Conservation (phyloP, 2,113 vertebrate species). For the Hemiprocne comata region DNA sequence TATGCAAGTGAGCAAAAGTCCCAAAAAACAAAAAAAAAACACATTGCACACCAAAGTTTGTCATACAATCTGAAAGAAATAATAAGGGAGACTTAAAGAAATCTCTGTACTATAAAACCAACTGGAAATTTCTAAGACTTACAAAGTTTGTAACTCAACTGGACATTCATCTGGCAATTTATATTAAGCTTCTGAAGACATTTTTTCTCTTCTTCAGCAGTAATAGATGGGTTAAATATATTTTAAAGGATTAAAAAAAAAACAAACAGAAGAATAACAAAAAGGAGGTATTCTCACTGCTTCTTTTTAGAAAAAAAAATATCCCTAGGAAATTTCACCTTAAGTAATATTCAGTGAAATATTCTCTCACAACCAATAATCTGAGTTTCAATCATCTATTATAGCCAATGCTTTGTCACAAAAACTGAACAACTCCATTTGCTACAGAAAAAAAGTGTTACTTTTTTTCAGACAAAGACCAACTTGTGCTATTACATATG, state of each 20-base stretch:
- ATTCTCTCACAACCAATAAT: neutral
- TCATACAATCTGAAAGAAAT: neutral
- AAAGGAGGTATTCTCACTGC: neutral
- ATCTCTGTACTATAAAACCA: conserved; percentile 14
- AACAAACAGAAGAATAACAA: neutral
- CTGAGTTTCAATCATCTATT: neutral
- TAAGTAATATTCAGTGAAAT: neutral
- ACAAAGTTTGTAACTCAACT: neutral
- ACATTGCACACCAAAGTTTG: neutral
- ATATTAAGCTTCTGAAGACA: neutral
- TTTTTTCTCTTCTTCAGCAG: conserved; percentile 12
- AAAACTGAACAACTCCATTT: neutral
- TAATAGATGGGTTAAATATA: neutral
- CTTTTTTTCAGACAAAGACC: neutral
- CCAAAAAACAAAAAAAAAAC: neutral
- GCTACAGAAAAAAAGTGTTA: neutral
- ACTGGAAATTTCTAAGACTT: conserved; percentile 4
- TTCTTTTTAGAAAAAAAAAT: neutral
- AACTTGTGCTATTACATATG: neutral
- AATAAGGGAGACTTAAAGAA: conserved; percentile 17
- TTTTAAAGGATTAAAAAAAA: neutral
- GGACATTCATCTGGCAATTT: conserved; percentile 9
- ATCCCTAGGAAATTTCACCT: neutral
- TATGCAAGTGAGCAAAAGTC: neutral
- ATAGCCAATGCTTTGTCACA: neutral